These are phyloP conservation scores for Achlya flavicornis DNA, from an alignment of 2,888 invertebrate species.

Conservation along the genomic window DNA sequence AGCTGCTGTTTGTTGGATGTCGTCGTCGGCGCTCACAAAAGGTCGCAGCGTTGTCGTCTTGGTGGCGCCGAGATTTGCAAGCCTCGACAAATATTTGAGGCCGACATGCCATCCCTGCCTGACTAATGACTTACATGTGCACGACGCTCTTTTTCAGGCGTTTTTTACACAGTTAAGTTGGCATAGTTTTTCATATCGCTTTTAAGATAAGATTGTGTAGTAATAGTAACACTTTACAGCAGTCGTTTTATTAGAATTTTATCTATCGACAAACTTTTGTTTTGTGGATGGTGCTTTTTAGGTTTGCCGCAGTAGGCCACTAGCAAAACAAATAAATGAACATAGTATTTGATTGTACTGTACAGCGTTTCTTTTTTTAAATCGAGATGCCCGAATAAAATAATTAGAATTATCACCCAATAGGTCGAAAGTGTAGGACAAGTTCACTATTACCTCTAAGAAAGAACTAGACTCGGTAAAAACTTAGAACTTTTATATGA, in stretches of 20 bases:
- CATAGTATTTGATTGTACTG: too few species aligned
- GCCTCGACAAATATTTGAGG: slow-evolving; percentile 76
- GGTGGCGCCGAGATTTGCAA: slow-evolving; percentile 76
- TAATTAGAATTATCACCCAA: neutral
- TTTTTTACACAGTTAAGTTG: slow-evolving; percentile 46
- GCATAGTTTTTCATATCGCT: slow-evolving; percentile 33
- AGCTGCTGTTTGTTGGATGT: slow-evolving; percentile 65
- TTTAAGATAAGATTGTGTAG: neutral
- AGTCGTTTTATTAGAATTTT: neutral
- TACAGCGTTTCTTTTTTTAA: too few species aligned
- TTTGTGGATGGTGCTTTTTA: too few species aligned
- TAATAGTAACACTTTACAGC: neutral
- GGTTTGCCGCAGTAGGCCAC: too few species aligned
- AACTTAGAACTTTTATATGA: neutral
- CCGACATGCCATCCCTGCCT: slow-evolving; percentile 49
- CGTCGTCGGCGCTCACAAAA: slow-evolving; percentile 56
- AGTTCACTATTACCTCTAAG: too few species aligned
- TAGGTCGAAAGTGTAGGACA: neutral
- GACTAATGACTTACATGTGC: slow-evolving; percentile 81
- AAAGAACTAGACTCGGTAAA: neutral
- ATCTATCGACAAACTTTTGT: neutral
- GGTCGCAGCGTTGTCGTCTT: slow-evolving; percentile 51
- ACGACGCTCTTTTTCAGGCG: slow-evolving; percentile 48
- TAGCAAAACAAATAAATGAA: neutral
- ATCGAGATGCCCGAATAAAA: neutral